Conservation (phyloP, 1,140 invertebrate genomes). For the Coelopa frigida region DNA sequence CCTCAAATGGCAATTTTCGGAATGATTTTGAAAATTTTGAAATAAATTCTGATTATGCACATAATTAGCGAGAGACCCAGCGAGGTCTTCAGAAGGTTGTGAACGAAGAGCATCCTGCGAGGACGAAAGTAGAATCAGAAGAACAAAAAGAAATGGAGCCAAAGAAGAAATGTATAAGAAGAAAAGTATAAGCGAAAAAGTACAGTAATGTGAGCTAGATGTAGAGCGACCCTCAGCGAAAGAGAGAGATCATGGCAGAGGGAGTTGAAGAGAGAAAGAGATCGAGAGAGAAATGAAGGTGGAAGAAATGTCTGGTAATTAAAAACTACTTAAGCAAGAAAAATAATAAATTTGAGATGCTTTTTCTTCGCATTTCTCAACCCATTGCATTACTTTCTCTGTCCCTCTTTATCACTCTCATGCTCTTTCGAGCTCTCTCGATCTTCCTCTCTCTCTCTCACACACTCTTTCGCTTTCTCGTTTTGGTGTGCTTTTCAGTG, state of each 20-base stretch:
- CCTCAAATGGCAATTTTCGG: constrained; percentile 20
- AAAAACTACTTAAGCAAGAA: constrained; percentile 24
- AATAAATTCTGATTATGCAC: constrained; percentile 40
- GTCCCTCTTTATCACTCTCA: too few relatives aligned
- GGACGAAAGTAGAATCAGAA: not conserved
- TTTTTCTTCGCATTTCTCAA: too few relatives aligned
- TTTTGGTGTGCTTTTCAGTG: too few relatives aligned
- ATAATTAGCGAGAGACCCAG: constrained; percentile 42
- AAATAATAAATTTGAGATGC: too few relatives aligned
- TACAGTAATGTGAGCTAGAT: constrained; percentile 9
- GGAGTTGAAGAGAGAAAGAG: not conserved
- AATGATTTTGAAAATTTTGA: constrained; percentile 37
- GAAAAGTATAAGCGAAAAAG: constrained; percentile 12
- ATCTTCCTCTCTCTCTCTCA: too few relatives aligned
- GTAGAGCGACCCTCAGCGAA: not conserved
- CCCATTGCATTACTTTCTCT: too few relatives aligned
- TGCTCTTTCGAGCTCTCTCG: too few relatives aligned
- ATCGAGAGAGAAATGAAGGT: not conserved
- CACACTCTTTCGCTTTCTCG: not conserved
- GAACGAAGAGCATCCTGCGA: constrained; percentile 31
- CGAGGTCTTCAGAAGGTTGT: constrained; percentile 40
- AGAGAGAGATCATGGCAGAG: not conserved
- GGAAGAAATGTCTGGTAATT: constrained; percentile 37
- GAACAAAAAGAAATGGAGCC: not conserved
- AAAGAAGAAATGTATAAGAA: constrained; percentile 2